Evolutionary conservation across 2,888 invertebrate species (phyloP).

Genomic region (Heliconius erato): DNA sequence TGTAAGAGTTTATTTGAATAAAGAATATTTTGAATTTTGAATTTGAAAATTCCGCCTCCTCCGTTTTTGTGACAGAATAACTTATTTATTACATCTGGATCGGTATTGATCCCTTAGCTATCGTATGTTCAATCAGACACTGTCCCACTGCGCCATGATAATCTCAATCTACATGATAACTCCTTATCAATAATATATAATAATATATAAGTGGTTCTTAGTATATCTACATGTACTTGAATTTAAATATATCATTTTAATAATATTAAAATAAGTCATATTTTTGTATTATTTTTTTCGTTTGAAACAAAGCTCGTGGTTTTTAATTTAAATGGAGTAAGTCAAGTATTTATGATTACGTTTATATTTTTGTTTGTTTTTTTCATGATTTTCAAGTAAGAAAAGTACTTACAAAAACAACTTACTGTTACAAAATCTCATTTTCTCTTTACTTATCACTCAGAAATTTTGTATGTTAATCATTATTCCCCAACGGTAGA

Average conservation of each 20-base stretch:
- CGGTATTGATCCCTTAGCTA: neutral
- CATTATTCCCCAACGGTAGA: no score
- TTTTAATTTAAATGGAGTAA: neutral
- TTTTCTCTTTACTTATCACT: no score
- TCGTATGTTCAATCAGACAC: neutral
- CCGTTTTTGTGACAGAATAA: neutral
- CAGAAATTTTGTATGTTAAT: no score
- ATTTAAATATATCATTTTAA: neutral
- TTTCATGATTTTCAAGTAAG: no score
- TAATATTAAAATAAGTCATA: neutral
- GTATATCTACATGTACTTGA: neutral
- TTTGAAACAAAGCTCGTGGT: neutral
- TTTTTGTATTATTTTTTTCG: neutral
- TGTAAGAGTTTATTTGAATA: no score
- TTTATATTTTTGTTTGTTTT: no score
- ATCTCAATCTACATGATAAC: neutral
- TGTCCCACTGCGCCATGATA: neutral
- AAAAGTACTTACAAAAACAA: no score
- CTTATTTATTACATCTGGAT: neutral
- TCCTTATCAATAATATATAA: neutral
- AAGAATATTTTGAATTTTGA: no score
- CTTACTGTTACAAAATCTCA: neutral
- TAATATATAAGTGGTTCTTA: neutral
- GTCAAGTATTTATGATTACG: no score
- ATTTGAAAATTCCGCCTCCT: neutral